phyloP scores from a whole-genome alignment of 2,888 invertebrate species.

The Perizoma affinitatum region DNA sequence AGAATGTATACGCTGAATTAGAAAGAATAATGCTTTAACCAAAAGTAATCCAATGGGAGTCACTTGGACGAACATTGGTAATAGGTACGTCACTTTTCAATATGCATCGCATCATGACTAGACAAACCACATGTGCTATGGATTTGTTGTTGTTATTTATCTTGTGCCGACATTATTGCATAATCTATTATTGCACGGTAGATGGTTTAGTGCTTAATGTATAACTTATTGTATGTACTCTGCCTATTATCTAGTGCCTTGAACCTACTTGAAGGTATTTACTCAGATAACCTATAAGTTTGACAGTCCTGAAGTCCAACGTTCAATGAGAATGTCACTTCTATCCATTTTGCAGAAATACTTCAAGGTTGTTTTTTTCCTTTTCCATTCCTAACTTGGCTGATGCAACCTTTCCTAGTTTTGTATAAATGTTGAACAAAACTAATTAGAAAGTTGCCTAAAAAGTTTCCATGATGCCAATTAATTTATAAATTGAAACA shows the following conservation, averaged over 20 bases:
- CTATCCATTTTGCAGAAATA: slow-evolving; percentile 51
- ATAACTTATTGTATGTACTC: slow-evolving; percentile 41
- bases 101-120: slow-evolving; percentile 74
- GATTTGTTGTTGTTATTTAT: slow-evolving; percentile 77
- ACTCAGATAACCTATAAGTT: slow-evolving; percentile 74
- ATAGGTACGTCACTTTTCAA: slow-evolving; percentile 77
- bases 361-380: slow-evolving; percentile 57
- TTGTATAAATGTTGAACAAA: too few relatives aligned
- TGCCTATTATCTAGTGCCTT: slow-evolving; percentile 49
- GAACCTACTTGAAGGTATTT: slow-evolving; percentile 41
- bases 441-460: not conserved
- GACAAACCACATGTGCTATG: slow-evolving; percentile 79
- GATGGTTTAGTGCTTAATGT: slow-evolving; percentile 48
- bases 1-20: slow-evolving; percentile 63
- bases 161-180: slow-evolving; percentile 62
- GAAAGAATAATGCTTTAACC: slow-evolving; percentile 61
- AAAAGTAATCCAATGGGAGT: slow-evolving; percentile 64
- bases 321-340: slow-evolving; percentile 69
- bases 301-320: slow-evolving; percentile 76
- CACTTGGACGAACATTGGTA: slow-evolving; percentile 62
- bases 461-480: too few relatives aligned
- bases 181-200: slow-evolving; percentile 65
- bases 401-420: slow-evolving; percentile 36
- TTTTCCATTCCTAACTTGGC: slow-evolving; percentile 25
- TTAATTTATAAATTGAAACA: too few relatives aligned